Evolutionary conservation across 2,113 vertebrate genomes (phyloP).

Genomic region (Oryzias woworae): DNA sequence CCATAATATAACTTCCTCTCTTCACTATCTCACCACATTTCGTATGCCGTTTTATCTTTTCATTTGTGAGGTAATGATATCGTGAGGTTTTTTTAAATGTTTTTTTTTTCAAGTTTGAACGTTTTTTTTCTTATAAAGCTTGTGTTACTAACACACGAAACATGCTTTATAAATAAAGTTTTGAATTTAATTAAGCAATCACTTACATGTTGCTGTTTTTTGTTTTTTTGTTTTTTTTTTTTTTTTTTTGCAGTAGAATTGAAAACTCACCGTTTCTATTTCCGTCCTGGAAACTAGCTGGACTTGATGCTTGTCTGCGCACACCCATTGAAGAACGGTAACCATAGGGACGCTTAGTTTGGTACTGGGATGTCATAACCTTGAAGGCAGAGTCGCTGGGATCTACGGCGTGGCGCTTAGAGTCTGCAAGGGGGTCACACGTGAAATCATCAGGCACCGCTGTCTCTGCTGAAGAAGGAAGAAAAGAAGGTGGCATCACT

Average conservation of each 20-base stretch:
- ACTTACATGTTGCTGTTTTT: neutral
- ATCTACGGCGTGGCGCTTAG: constrained; percentile 81
- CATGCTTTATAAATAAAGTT: too few species aligned
- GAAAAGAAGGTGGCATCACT: constrained; percentile 2
- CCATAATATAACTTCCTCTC: too few species aligned
- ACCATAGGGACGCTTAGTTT: constrained; percentile 69
- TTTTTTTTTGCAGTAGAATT: neutral
- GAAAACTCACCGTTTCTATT: constrained; percentile 86
- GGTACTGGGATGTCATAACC: constrained; percentile 75
- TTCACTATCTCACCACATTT: too few species aligned
- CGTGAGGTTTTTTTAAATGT: too few species aligned
- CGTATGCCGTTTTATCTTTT: too few species aligned
- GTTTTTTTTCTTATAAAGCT: too few species aligned
- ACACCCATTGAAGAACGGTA: constrained; percentile 69
- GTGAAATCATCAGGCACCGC: constrained; percentile 82
- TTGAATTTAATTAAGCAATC: neutral
- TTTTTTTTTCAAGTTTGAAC: too few species aligned
- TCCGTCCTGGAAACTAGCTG: constrained; percentile 81
- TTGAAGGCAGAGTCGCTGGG: constrained; percentile 78
- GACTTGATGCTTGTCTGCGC: constrained; percentile 82
- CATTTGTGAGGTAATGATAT: too few species aligned
- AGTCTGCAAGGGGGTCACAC: constrained; percentile 70
- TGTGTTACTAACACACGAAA: too few species aligned
- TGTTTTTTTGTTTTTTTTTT: too few species aligned
- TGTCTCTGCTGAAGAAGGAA: constrained; percentile 75